These are phyloP conservation scores for Orchestia grillus DNA, from an alignment of 1,140 invertebrate genomes.

Conservation along the genomic window DNA sequence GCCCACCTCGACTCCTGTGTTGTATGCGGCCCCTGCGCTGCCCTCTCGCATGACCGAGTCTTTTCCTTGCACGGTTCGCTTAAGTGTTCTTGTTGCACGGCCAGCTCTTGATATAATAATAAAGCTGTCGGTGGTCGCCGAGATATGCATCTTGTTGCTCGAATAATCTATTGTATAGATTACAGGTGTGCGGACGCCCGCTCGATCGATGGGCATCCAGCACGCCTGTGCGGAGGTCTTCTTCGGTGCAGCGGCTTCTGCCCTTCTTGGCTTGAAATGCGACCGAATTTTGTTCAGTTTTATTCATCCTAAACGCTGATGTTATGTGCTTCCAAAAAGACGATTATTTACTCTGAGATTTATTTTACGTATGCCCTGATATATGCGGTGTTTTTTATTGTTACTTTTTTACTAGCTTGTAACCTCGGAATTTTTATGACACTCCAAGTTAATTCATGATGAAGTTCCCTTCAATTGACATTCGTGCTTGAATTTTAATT, in stretches of 20 bases:
- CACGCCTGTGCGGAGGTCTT: background rate
- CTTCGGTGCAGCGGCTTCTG: background rate
- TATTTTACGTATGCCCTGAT: background rate
- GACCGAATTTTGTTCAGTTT: background rate
- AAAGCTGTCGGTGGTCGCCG: constrained; percentile 47
- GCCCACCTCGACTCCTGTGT: background rate
- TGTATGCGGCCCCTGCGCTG: background rate
- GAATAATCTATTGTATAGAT: constrained; percentile 53
- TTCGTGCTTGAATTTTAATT: too few relatives aligned
- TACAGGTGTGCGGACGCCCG: constrained; percentile 14
- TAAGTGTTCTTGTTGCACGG: constrained; percentile 32
- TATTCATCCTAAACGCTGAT: background rate
- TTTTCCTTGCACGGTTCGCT: background rate
- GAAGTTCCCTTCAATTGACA: too few relatives aligned
- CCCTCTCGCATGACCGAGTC: background rate
- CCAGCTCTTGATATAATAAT: constrained; percentile 46
- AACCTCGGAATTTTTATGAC: too few relatives aligned
- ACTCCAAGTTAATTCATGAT: too few relatives aligned
- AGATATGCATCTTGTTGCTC: constrained; percentile 49
- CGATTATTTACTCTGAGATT: background rate
- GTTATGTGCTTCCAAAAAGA: background rate
- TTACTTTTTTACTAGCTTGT: background rate
- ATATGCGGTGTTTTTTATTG: background rate
- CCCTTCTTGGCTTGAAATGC: background rate
- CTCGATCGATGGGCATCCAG: background rate